Base-by-base conservation (phyloP, 2,113 vertebrate genomes). In the Seriola aureovittata region DNA sequence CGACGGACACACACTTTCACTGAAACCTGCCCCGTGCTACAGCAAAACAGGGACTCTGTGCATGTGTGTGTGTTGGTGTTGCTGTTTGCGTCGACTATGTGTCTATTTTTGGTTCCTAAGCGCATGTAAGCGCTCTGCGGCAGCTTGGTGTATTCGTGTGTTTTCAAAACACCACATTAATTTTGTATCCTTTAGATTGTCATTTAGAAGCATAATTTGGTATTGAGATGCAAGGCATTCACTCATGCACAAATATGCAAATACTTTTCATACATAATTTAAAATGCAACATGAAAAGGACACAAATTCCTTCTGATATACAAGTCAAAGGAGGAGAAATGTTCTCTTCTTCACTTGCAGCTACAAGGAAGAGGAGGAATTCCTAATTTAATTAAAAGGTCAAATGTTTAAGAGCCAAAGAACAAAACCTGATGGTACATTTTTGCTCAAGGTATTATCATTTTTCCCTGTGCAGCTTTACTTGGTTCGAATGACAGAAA, bases 211-310 rank as follows among this genome's bases (percentile, higher is more conserved):
- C 48, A 48, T 64, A 34, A 85, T 81, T 83, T 84, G 23, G 65
- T 52, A 70, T 69, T 42, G 63, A 85, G 67, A 79, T 71, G 72
- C 85, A 74, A 82, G 54, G n/a, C 34, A 5, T 60, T 87, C 57
- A 63, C 38, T 76, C 68, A 3, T 23, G 64, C 85, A 76, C 78
- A 81, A 81, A 67, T 73, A 89, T 87, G 88, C 74, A 86, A 85
- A 91, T 84, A 63, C 5, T 46, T 52, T 69, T 82, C 78, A 90
- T 90, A 16, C 80, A 91, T 90, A 72, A 89, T 91, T 91, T 72
- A 90, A 71, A 80, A 66, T 17, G 34, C 58, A 64, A 87, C 84
- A 87, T 74, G 80, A 85, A 88, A 86, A 81, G 78, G 72, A 89
- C 78, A 82, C 57, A 75, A 84, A 81, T 82, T 80, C 25, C 36